These are phyloP conservation scores for Bovichtus variegatus DNA, from an alignment of 2,797 vertebrate species.

Conservation along the genomic window DNA sequence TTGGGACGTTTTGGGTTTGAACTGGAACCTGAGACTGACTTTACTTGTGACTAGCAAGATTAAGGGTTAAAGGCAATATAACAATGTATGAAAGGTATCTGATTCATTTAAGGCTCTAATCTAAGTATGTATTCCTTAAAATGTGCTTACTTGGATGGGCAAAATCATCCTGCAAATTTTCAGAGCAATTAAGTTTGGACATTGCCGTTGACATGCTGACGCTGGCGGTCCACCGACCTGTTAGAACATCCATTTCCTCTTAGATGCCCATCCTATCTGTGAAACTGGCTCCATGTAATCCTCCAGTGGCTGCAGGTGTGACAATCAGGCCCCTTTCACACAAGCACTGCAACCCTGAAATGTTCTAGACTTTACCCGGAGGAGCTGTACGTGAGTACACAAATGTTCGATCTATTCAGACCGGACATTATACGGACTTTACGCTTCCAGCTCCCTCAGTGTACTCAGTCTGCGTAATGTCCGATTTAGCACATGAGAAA, in stretches of 20 bases:
- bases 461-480: no score
- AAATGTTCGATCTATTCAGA: no score
- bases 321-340: no score
- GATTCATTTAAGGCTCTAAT: not conserved
- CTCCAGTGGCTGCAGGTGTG: not conserved
- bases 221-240: not conserved
- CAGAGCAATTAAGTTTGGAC: slow-evolving; percentile 10
- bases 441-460: no score
- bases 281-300: no score
- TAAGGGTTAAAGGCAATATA: not conserved
- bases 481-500: no score
- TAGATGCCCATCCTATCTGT: not conserved
- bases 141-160: not conserved
- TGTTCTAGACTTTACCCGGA: no score
- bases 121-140: not conserved
- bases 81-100: not conserved
- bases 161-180: slow-evolving; percentile 11
- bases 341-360: no score
- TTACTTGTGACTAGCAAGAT: not conserved
- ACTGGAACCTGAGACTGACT: not conserved
- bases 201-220: not conserved
- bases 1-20: not conserved
- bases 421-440: no score
- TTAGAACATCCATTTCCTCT: not conserved
- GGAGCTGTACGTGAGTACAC: no score